Percentiles rank a stretch among this genome's conserved stretches.
Conservation (phyloP, 2,113 vertebrate genomes). For the Antechinus stuartii region DNA sequence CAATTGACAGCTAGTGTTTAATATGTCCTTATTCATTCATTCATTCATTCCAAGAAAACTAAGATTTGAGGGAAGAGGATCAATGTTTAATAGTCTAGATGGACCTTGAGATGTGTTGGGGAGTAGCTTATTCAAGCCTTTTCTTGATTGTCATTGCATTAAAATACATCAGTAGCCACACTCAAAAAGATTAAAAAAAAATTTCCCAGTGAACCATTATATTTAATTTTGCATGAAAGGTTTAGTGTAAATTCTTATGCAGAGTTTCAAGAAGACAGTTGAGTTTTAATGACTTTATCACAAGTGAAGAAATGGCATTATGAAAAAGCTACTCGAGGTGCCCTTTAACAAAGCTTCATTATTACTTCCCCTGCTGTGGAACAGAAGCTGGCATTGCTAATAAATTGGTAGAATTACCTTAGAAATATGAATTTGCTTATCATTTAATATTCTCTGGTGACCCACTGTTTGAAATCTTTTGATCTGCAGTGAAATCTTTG, state of each 20-base stretch:
- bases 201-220: constrained; percentile 53
- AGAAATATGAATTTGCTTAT: constrained; percentile 82
- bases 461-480: constrained; percentile 76
- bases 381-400: constrained; percentile 71
- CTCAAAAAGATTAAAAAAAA: constrained; percentile 18
- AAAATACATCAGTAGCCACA: constrained; percentile 57
- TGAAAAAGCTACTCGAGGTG: constrained; percentile 74
- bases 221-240: constrained; percentile 79
- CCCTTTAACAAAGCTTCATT: constrained; percentile 81
- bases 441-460: constrained; percentile 76
- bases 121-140: constrained; percentile 46
- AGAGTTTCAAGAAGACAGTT: constrained; percentile 71
- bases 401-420: constrained; percentile 82
- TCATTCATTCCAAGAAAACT: neutral
- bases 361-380: constrained; percentile 82
- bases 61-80: neutral
- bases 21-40: neutral
- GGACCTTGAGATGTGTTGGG: constrained; percentile 56
- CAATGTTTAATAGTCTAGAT: neutral
- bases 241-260: constrained; percentile 71
- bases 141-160: neutral
- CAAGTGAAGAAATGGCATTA: constrained; percentile 75
- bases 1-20: neutral
- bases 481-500: constrained; percentile 65
- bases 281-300: constrained; percentile 80